Conservation (phyloP, 2,113 vertebrate species). For the Cnemophilus loriae region DNA sequence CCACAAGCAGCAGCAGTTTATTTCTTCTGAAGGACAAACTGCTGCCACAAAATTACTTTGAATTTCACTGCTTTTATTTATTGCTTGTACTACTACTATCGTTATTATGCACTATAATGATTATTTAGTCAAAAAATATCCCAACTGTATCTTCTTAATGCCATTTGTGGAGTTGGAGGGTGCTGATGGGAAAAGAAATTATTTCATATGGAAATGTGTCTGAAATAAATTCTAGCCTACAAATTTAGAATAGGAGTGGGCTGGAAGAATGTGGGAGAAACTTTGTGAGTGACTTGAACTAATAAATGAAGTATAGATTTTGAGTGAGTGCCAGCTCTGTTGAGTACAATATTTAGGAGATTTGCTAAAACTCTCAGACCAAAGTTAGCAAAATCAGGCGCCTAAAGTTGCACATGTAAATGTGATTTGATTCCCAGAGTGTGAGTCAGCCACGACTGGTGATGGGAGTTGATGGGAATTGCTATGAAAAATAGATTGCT, state of each 20-base stretch:
- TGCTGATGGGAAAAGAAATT: neutral
- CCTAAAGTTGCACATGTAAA: neutral
- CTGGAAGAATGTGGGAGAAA: slow-evolving; percentile 3
- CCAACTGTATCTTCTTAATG: neutral
- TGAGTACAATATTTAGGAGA: neutral
- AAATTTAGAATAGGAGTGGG: neutral
- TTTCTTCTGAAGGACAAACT: neutral
- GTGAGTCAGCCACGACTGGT: neutral
- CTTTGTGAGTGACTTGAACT: neutral
- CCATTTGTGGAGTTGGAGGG: neutral
- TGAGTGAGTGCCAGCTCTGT: neutral
- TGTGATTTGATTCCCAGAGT: neutral
- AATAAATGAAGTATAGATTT: slow-evolving; percentile 7
- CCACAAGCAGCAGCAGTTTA: neutral
- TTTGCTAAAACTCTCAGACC: neutral
- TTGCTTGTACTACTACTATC: neutral
- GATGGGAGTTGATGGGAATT: neutral
- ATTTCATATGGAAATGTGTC: neutral
- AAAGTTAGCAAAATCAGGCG: neutral
- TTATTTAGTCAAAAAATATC: neutral
- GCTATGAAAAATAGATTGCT: neutral
- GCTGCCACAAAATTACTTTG: neutral
- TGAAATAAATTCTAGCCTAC: slow-evolving; percentile 2
- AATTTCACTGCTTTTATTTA: slow-evolving; percentile 9
- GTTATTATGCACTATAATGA: neutral